phyloP scores from a whole-genome alignment of 2,888 invertebrate genomes.

The Ctena decussata region DNA sequence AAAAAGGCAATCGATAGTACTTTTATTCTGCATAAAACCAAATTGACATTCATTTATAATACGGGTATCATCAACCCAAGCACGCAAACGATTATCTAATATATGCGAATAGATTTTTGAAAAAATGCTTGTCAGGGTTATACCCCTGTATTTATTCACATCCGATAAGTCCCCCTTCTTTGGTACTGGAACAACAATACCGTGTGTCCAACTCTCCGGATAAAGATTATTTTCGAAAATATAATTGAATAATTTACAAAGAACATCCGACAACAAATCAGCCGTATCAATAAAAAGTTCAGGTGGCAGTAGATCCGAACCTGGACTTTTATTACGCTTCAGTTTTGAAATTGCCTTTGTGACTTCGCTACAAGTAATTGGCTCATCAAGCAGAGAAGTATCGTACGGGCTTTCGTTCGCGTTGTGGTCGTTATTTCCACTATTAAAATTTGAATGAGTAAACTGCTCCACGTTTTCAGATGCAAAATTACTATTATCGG shows the following conservation, averaged over 20 bases:
- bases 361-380: neutral
- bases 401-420: neutral
- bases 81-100: slow-evolving; percentile 1
- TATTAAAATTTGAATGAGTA: neutral
- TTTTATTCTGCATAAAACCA: slow-evolving; percentile 24
- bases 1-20: slow-evolving; percentile 26
- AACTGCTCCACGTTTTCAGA: neutral
- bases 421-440: neutral
- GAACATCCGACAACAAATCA: neutral
- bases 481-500: neutral
- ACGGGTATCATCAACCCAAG: slow-evolving; percentile 1
- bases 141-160: slow-evolving; percentile 24
- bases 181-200: slow-evolving; percentile 16
- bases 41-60: slow-evolving; percentile 7
- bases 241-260: slow-evolving; percentile 17
- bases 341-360: neutral
- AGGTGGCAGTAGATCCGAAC: neutral
- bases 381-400: neutral
- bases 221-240: slow-evolving; percentile 9
- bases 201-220: slow-evolving; percentile 7
- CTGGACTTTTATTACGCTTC: slow-evolving; percentile 9
- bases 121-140: slow-evolving; percentile 19
- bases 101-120: slow-evolving; percentile 20
- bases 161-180: slow-evolving; percentile 1
- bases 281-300: slow-evolving; percentile 9